Base-by-base conservation (phyloP, 1,140 invertebrate genomes). In the Sarcophaga bullata region DNA sequence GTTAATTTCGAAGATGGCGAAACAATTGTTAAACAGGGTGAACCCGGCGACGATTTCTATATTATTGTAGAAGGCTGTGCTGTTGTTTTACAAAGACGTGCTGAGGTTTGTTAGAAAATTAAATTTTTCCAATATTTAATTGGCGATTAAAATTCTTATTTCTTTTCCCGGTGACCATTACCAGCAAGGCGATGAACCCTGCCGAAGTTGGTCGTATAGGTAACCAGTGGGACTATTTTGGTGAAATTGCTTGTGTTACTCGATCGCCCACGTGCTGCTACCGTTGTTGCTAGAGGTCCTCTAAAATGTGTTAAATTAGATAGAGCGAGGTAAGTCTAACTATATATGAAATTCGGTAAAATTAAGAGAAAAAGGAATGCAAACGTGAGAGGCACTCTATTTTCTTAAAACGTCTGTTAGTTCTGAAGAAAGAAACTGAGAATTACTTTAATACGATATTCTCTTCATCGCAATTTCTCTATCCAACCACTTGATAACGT, bases 271-370 rank as follows among this genome's bases (percentile, higher is more conserved):
- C 93, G 99, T 86, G 98, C 99, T 81, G 99, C 99, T 75, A 99
- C 95, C 13, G 98, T 99, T 10, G 95, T 97, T 52, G 97, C 98
- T 50, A 94, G 95, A 86, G 98, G 98, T 76, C 95, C 96, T 75
- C 93, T 99, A 83, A 99, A 99, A 92, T 99, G 98, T 92, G 98
- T 99, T 86, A 99, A 99, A 92, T 92, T 99, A 83, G 98, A 99
- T 91, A 93, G 98, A 87, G 96, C 96, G 90, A 94, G 94, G 94
- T 95, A 87, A 91, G 86, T 80, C 25, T 7, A 0, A 6, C 15
- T 13, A 15, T 58, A 1, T 37, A 37, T 37, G 4, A 37, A 37
- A 37, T 37, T 75, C 48, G n/a, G 8, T n/a, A 73, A 46, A 15
- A 68, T 37, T 15, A 7, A 54, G 11, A 8, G 9, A 49, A 10